phyloP scores from a whole-genome alignment of 2,888 invertebrate genomes.

The Pelosia muscerda region DNA sequence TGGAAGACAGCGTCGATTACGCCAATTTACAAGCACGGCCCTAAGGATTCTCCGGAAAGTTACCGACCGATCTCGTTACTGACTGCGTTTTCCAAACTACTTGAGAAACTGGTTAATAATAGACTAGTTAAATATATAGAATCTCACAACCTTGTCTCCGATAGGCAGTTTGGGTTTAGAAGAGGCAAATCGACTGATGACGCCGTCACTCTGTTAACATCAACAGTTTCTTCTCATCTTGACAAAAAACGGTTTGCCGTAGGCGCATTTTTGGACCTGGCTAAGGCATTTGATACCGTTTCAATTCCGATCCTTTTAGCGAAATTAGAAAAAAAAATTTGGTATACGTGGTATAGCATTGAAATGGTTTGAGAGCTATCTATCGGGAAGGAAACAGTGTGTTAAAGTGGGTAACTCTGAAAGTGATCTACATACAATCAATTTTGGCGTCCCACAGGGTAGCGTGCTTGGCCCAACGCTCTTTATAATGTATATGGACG shows the following conservation, averaged over 20 bases:
- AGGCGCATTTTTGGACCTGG: not conserved
- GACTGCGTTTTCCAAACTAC: slow-evolving; percentile 19
- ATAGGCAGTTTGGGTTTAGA: slow-evolving; percentile 12
- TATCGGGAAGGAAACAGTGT: slow-evolving; percentile 10
- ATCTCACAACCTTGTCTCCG: slow-evolving; percentile 2
- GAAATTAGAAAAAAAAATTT: no score
- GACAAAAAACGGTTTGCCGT: not conserved
- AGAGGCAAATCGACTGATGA: slow-evolving; percentile 15
- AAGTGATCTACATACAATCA: not conserved
- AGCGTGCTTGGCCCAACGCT: slow-evolving; percentile 23
- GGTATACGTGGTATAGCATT: slow-evolving; percentile 7
- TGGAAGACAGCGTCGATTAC: slow-evolving; percentile 31
- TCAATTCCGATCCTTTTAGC: no score
- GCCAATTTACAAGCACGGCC: slow-evolving; percentile 31
- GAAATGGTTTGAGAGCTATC: slow-evolving; percentile 16
- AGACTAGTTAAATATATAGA: slow-evolving; percentile 11
- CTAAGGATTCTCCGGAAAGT: slow-evolving; percentile 16
- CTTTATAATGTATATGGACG: slow-evolving; percentile 8
- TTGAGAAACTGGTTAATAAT: slow-evolving; percentile 21
- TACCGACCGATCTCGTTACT: slow-evolving; percentile 26
- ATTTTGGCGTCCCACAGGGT: no score
- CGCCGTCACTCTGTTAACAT: slow-evolving; percentile 8
- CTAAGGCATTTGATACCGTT: not conserved
- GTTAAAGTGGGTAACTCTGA: not conserved
- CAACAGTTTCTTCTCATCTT: slow-evolving; percentile 1